These are phyloP conservation scores for Dicranocentrus wangi DNA, from an alignment of 2,888 invertebrate genomes.

Conservation along the genomic window DNA sequence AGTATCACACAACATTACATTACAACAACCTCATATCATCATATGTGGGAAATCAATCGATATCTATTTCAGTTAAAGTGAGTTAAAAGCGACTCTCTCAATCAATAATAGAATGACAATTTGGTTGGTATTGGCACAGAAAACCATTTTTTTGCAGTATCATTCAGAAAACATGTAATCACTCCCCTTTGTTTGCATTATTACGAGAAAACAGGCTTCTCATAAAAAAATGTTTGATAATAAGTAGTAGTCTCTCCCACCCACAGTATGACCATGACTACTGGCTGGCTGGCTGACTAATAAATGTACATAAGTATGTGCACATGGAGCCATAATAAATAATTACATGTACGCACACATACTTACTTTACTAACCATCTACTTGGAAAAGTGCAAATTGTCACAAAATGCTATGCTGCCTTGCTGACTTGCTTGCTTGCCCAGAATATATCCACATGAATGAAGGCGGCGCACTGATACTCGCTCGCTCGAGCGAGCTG, in stretches of 20 bases:
- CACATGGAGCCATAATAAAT: neutral
- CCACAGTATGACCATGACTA: no score
- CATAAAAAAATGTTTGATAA: no score
- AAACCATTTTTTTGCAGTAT: constrained; percentile 39
- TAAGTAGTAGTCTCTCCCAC: no score
- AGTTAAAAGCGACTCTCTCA: constrained; percentile 44
- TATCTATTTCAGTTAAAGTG: constrained; percentile 32
- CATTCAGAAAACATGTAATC: constrained; percentile 54
- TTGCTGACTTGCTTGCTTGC: no score
- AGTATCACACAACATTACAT: no score
- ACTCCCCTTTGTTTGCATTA: constrained; percentile 37
- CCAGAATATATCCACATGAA: no score
- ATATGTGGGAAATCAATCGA: constrained; percentile 47
- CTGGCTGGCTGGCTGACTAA: no score
- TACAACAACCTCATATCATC: no score
- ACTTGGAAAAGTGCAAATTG: no score
- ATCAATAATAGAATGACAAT: constrained; percentile 46
- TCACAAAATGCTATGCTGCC: constrained; percentile 2
- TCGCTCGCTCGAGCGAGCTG: no score
- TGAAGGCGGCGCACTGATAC: no score
- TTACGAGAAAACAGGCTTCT: constrained; percentile 44
- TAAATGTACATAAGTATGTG: neutral
- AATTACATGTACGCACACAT: constrained; percentile 6
- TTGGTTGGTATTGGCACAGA: constrained; percentile 21
- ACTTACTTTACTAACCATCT: constrained; percentile 12